phyloP scores from a whole-genome alignment of 2,888 invertebrate genomes.

The Oscheius myriophilus region DNA sequence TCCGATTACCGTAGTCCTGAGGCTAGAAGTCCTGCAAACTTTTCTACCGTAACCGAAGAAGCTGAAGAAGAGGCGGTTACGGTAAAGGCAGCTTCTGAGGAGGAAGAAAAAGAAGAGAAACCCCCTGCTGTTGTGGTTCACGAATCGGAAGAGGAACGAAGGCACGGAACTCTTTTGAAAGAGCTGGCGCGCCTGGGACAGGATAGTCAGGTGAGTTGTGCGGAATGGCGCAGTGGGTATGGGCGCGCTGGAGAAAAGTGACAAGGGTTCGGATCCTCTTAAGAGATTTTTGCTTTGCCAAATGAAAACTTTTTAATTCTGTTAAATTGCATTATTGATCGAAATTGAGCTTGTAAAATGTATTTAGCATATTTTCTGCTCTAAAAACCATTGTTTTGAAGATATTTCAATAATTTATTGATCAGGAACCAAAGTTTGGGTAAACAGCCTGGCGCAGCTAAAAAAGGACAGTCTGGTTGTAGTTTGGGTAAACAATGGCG shows the following conservation, averaged over 20 bases:
- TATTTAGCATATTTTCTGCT: too few relatives aligned
- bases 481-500: too few relatives aligned
- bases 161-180: constrained; percentile 43
- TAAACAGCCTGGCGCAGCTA: too few relatives aligned
- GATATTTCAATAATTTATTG: too few relatives aligned
- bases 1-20: constrained; percentile 25
- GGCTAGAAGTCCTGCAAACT: constrained; percentile 27
- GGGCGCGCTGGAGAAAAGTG: not conserved
- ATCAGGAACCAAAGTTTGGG: too few relatives aligned
- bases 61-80: constrained; percentile 3
- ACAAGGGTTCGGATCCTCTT: not conserved
- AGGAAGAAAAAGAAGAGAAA: constrained; percentile 3
- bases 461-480: too few relatives aligned
- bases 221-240: not conserved
- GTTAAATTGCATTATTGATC: too few relatives aligned
- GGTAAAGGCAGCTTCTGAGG: constrained; percentile 6
- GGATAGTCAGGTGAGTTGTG: constrained; percentile 33
- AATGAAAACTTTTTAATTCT: too few relatives aligned
- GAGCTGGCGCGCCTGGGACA: constrained; percentile 47
- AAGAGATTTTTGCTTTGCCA: too few relatives aligned
- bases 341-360: too few relatives aligned
- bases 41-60: not conserved
- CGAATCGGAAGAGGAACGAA: constrained; percentile 7
- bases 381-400: too few relatives aligned
- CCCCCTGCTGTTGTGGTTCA: not conserved